phyloP scores from a whole-genome alignment of 1,140 invertebrate species.

The Achroia grisella region DNA sequence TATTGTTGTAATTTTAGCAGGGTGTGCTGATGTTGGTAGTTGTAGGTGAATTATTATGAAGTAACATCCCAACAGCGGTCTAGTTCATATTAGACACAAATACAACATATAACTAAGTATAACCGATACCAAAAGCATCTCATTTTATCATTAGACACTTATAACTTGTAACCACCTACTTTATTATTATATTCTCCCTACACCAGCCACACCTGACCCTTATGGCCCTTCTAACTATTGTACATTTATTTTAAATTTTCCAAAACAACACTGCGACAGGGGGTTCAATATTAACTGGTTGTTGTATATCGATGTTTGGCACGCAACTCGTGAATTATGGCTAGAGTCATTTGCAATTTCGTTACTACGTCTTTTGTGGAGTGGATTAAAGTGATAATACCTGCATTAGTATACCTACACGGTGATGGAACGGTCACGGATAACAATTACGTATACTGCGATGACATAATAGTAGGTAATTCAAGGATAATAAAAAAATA shows the following conservation, averaged over 20 bases:
- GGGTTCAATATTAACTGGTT: slow-evolving; percentile 5
- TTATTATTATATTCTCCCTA: slow-evolving; percentile 10
- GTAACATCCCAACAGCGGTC: too few relatives aligned
- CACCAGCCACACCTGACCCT: slow-evolving; percentile 10
- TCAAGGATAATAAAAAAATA: too few relatives aligned
- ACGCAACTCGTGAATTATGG: slow-evolving; percentile 46
- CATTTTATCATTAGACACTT: slow-evolving; percentile 11
- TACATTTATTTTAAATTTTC: neutral
- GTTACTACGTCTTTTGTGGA: slow-evolving; percentile 20
- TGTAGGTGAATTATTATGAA: too few relatives aligned
- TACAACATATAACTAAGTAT: too few relatives aligned
- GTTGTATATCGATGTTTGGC: slow-evolving; percentile 24
- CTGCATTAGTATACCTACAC: too few relatives aligned
- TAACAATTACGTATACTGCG: too few relatives aligned
- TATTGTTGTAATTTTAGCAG: too few relatives aligned
- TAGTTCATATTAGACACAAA: too few relatives aligned
- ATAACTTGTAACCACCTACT: slow-evolving; percentile 14
- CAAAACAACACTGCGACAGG: neutral
- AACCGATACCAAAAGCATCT: slow-evolving; percentile 13
- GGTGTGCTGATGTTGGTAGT: too few relatives aligned
- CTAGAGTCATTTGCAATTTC: slow-evolving; percentile 22
- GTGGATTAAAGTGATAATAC: slow-evolving; percentile 14
- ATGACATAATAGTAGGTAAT: too few relatives aligned
- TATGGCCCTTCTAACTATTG: neutral
- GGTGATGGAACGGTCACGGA: too few relatives aligned